These are phyloP conservation scores for Dichetophora obliterata DNA, from an alignment of 2,888 invertebrate species.

Conservation along the genomic window DNA sequence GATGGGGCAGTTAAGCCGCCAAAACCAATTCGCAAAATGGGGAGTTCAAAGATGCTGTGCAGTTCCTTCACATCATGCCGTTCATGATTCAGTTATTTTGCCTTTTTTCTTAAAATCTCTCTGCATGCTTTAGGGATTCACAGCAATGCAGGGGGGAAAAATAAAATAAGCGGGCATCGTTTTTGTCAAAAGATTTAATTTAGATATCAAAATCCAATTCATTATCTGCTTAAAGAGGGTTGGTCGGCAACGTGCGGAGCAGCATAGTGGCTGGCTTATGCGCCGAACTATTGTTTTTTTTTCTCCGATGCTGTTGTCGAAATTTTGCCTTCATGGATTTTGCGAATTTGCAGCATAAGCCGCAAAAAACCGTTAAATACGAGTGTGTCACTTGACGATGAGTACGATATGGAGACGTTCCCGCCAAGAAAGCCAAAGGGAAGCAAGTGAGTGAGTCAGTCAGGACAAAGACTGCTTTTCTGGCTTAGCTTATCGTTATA, in stretches of 20 bases:
- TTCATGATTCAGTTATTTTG: neutral
- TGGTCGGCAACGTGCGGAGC: neutral
- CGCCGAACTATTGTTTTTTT: neutral
- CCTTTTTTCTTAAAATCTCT: neutral
- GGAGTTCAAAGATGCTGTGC: neutral
- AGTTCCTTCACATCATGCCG: neutral
- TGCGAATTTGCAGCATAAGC: conserved; percentile 52
- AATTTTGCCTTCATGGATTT: conserved; percentile 27
- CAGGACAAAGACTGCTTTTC: neutral
- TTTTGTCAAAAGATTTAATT: conserved; percentile 53
- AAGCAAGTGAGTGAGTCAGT: neutral
- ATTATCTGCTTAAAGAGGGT: conserved; percentile 48
- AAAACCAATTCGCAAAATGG: neutral
- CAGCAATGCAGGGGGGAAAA: neutral
- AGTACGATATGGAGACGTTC: conserved; percentile 47
- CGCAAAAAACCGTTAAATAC: conserved; percentile 43
- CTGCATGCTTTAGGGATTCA: neutral
- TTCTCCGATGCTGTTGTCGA: neutral
- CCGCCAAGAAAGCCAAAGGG: neutral
- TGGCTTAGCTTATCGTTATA: neutral
- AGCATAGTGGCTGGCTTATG: neutral
- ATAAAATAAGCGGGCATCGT: neutral
- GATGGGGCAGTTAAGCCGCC: neutral
- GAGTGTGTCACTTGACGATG: conserved; percentile 51
- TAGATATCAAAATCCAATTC: conserved; percentile 58